Percentiles rank a stretch among this genome's conserved stretches.
Evolutionary conservation across 2,113 vertebrate species (phyloP).

Genomic region (Felis catus): F.catus_Fca126_mat1.0 CM031418.1:41915501-41916000

Average conservation of each 20-base stretch:
- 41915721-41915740: neutral
- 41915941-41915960: neutral
- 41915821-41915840: neutral
- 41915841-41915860: neutral
- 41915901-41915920: neutral
- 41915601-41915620: neutral
- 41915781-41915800: neutral
- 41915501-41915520: neutral
- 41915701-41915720: conserved; percentile 18
- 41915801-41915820: neutral
- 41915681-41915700: neutral
- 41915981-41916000: neutral
- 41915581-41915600: neutral
- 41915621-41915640: neutral
- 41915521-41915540: neutral
- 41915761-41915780: neutral
- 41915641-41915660: neutral
- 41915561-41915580: neutral
- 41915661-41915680: neutral
- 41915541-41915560: neutral
- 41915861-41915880: neutral
- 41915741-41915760: neutral
- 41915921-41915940: neutral
- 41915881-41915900: neutral
- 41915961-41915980: neutral